phyloP scores from a whole-genome alignment of 2,888 invertebrate genomes.

The Lobophora halterata region DNA sequence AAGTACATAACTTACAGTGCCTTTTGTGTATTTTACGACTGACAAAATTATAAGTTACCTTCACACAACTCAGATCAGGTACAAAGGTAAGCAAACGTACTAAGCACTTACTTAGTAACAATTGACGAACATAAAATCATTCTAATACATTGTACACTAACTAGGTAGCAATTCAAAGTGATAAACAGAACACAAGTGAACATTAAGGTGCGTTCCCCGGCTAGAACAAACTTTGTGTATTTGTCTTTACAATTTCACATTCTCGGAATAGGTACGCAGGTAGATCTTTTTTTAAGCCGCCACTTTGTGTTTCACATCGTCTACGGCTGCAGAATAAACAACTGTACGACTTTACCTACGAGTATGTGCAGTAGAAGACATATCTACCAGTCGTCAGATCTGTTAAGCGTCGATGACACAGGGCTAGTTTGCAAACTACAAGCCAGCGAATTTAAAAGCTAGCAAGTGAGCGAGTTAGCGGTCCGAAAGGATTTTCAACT shows the following conservation, averaged over 20 bases:
- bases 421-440: no score
- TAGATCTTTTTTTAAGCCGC: slow-evolving; percentile 49
- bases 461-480: no score
- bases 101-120: slow-evolving; percentile 17
- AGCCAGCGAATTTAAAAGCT: no score
- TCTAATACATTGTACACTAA: slow-evolving; percentile 38
- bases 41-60: no score
- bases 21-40: no score
- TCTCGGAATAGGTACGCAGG: slow-evolving; percentile 68
- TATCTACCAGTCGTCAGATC: no score
- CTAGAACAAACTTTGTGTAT: slow-evolving; percentile 58
- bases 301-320: slow-evolving; percentile 38
- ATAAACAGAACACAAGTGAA: slow-evolving; percentile 40
- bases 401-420: no score
- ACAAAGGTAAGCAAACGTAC: slow-evolving; percentile 1
- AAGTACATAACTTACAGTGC: no score
- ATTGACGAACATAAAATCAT: slow-evolving; percentile 14
- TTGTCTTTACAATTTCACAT: slow-evolving; percentile 70
- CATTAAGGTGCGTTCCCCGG: slow-evolving; percentile 23
- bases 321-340: no score
- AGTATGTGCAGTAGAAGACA: no score
- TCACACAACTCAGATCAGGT: not conserved
- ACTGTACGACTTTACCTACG: no score
- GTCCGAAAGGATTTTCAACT: no score
- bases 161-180: slow-evolving; percentile 47